Evolutionary conservation across 2,797 vertebrate species (phyloP), one percentile per base, ranked within the genome.

Genomic region (Gambelia wislizenii): DNA sequence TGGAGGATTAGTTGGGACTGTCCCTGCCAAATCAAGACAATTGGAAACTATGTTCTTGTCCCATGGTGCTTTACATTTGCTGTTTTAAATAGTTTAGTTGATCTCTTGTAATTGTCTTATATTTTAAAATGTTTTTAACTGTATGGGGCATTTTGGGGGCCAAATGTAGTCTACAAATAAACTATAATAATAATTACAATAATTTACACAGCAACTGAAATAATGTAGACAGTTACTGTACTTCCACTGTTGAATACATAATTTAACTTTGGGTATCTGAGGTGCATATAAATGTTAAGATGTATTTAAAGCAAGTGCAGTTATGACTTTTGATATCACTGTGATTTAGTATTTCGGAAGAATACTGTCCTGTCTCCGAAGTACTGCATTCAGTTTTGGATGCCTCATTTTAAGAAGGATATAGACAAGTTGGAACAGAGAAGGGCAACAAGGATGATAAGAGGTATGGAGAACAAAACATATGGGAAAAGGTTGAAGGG

Each of bases 211-310:
- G 33, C 75, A 49, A 4, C 6, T 49, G 47, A 86, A 79, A 78
- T 79, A 44, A 61, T 64, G 27, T 33, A 54, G 44, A 9, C 10
- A 30, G 12, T 47, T 27, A n/a, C 42, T 52, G 39, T 59, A 25
- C 39, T 59, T 16, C 42, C 33, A 67, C 52, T 52, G 52, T 27
- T 30, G 77, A 78, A 69, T 20, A 77, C 2, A 27, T 64, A 27
- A 69, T 69, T 69, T 79, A 87, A 79, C 76, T 79, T 69, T 79
- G 44, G 44, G 25, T 49, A 69, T 69, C 82, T 91, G 27, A 7
- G 78, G 22, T 33, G 22, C 36, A 76, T 76, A 87, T 85, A 82
- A 36, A 86, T 87, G 81, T 77, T 76, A 75, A 82, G 10, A 42
- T 42, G 22, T 61, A 30, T 27, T 52, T 82, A 59, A 87, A 87